These are phyloP conservation scores for Crotalus horridus DNA, from an alignment of 2,113 vertebrate genomes.

Conservation along the genomic window DNA sequence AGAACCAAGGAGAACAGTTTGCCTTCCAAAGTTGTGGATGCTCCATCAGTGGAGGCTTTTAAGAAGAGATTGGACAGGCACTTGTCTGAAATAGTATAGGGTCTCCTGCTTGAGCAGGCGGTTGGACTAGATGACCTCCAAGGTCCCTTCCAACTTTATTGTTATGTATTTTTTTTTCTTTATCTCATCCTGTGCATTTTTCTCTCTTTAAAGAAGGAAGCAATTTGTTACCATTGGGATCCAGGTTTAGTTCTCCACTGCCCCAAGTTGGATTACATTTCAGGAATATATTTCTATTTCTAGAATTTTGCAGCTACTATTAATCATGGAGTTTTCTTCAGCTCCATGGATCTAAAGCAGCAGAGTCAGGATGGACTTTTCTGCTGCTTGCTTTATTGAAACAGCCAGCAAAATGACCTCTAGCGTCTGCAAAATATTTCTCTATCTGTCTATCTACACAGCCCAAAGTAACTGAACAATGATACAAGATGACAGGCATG, in stretches of 20 bases:
- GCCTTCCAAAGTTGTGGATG: too few species aligned
- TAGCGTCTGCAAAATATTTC: not conserved
- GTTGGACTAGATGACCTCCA: too few species aligned
- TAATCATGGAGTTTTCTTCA: not conserved
- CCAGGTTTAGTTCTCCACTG: not conserved
- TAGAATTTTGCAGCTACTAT: not conserved
- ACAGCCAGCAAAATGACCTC: not conserved
- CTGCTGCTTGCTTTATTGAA: not conserved
- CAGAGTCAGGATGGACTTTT: not conserved
- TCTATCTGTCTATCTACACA: not conserved
- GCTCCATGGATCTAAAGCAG: not conserved
- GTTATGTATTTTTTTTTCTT: not conserved
- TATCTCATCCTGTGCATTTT: not conserved
- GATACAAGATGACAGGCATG: not conserved
- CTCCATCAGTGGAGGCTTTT: too few species aligned
- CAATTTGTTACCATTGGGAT: not conserved
- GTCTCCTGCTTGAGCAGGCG: too few species aligned
- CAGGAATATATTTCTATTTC: not conserved
- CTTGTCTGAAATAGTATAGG: too few species aligned
- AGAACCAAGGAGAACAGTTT: too few species aligned
- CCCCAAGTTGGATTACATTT: not conserved
- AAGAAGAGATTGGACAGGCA: too few species aligned
- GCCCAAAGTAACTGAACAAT: not conserved
- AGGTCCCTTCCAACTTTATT: not conserved
- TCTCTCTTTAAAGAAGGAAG: not conserved